Evolutionary conservation across 1,140 invertebrate species (phyloP).

Genomic region (Bombus fervidus): DNA sequence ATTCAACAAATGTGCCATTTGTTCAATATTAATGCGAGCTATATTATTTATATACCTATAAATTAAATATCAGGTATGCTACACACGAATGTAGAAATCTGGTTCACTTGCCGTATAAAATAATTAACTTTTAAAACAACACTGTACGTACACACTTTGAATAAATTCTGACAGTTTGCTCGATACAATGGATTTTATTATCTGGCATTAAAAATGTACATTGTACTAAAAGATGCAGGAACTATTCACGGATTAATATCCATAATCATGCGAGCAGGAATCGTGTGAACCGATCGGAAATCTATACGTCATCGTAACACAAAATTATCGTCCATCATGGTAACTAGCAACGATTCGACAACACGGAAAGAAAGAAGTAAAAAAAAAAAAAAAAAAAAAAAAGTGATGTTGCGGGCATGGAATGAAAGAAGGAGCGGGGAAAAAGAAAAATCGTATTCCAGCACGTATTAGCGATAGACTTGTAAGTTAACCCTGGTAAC

Average conservation of each 20-base stretch:
- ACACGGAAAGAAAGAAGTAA: background rate
- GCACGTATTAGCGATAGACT: constrained; percentile 61
- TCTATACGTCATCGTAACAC: background rate
- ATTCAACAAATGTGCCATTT: no score
- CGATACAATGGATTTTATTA: no score
- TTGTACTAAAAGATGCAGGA: background rate
- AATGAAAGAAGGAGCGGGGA: constrained; percentile 11
- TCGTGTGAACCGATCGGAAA: background rate
- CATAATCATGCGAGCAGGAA: background rate
- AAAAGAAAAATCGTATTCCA: constrained; percentile 57
- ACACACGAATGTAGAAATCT: no score
- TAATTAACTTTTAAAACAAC: no score
- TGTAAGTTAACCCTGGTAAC: constrained; percentile 72
- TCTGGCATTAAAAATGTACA: background rate
- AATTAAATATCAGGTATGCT: no score
- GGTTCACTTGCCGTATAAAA: no score
- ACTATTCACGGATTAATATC: background rate
- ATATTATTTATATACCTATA: no score
- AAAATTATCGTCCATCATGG: background rate
- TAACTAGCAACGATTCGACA: background rate
- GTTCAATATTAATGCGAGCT: no score
- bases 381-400: background rate
- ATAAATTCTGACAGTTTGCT: no score
- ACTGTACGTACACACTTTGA: no score
- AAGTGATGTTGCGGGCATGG: background rate